phyloP scores from a whole-genome alignment of 2,797 vertebrate species.

The Pipistrellus pipistrellus region DNA sequence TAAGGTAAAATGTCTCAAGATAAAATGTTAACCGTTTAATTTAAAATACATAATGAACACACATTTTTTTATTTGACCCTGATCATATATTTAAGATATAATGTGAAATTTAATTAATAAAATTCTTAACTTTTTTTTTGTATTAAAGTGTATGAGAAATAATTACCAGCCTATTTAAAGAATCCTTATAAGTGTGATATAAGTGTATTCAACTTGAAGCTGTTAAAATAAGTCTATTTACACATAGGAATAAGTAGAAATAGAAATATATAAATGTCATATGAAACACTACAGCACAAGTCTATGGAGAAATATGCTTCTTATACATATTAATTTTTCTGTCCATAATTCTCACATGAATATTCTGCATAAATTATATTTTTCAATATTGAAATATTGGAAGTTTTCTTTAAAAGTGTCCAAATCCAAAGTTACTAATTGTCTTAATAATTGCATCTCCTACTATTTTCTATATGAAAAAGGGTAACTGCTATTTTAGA shows the following conservation, averaged over 20 bases:
- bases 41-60: background rate
- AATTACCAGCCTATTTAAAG: background rate
- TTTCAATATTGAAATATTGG: background rate
- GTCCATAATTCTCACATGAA: background rate
- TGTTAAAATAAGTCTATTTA: background rate
- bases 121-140: background rate
- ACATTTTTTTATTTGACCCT: background rate
- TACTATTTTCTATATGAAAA: constrained; percentile 5
- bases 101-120: background rate
- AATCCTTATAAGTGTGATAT: background rate
- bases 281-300: background rate
- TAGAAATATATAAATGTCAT: background rate
- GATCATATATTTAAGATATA: background rate
- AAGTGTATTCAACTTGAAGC: background rate
- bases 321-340: background rate
- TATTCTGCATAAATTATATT: background rate
- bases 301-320: background rate
- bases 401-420: background rate
- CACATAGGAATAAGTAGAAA: background rate
- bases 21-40: background rate
- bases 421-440: background rate
- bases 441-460: background rate
- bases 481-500: background rate
- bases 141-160: background rate
- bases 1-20: background rate